Percentiles rank a stretch among this genome's conserved stretches.
Conservation (phyloP, 1,140 invertebrate species). For the Metopolophium dirhodum region DNA sequence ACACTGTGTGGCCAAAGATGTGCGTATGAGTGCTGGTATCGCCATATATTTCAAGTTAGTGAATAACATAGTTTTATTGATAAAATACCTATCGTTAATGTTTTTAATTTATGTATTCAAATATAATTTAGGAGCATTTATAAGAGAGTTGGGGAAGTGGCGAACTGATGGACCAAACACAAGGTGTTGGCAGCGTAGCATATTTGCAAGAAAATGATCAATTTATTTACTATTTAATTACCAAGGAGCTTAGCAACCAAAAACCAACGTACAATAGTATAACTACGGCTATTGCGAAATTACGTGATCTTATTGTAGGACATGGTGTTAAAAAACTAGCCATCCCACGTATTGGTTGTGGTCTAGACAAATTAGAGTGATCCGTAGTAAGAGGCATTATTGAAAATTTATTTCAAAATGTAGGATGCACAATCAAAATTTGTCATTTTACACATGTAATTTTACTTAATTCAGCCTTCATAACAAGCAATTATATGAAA, state of each 20-base stretch:
- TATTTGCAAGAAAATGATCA: conserved; percentile 65
- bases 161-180: conserved; percentile 63
- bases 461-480: too few species aligned
- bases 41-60: conserved; percentile 50
- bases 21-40: conserved; percentile 55
- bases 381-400: conserved; percentile 63
- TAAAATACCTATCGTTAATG: not conserved
- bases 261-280: conserved; percentile 64
- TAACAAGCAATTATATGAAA: too few species aligned
- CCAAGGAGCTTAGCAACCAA: conserved; percentile 62
- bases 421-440: conserved; percentile 14
- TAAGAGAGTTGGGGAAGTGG: conserved; percentile 62
- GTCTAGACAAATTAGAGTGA: conserved; percentile 72
- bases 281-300: conserved; percentile 61
- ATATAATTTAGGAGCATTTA: conserved; percentile 59
- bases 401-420: not conserved
- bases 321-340: conserved; percentile 66
- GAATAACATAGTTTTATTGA: not conserved
- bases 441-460: conserved; percentile 22
- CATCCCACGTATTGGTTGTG: conserved; percentile 72
- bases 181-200: conserved; percentile 67
- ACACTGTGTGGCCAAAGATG: conserved; percentile 49
- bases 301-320: conserved; percentile 62
- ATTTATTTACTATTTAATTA: conserved; percentile 68
- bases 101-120: not conserved